phyloP scores from a whole-genome alignment of 2,888 invertebrate species.

The Pachymerium ferrugineum region DNA sequence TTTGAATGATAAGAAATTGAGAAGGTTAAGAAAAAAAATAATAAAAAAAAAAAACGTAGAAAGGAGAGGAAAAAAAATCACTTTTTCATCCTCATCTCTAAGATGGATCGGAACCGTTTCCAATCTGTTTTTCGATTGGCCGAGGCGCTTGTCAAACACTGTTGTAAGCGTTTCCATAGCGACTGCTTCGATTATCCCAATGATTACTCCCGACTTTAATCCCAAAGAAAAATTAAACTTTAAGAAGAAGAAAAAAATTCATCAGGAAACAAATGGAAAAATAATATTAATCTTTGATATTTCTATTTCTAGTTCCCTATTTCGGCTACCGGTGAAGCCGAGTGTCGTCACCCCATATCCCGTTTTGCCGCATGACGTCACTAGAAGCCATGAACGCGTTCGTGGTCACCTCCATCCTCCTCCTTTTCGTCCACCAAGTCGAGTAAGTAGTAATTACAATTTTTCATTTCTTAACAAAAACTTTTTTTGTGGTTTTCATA shows the following conservation, averaged over 20 bases:
- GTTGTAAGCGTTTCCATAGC: neutral
- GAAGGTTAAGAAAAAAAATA: no score
- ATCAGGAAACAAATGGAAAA: no score
- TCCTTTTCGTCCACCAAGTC: neutral
- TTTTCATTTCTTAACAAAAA: no score
- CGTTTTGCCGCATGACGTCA: neutral
- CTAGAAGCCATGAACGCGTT: neutral
- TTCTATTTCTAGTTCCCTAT: neutral
- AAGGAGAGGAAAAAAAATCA: neutral
- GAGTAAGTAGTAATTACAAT: neutral
- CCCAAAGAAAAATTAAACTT: no score
- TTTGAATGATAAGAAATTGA: conserved; percentile 1
- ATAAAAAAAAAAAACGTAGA: no score
- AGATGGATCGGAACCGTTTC: neutral
- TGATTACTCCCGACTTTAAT: no score
- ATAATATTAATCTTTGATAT: neutral
- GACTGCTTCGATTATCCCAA: neutral
- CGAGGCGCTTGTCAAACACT: neutral
- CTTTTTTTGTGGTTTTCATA: no score
- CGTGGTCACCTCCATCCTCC: neutral
- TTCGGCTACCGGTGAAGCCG: neutral
- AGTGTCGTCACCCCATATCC: neutral
- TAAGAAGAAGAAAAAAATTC: no score
- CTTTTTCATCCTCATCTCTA: neutral
- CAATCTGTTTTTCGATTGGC: conserved; percentile 4